phyloP scores from a whole-genome alignment of 2,113 vertebrate species.

The Nothobranchius furzeri region DNA sequence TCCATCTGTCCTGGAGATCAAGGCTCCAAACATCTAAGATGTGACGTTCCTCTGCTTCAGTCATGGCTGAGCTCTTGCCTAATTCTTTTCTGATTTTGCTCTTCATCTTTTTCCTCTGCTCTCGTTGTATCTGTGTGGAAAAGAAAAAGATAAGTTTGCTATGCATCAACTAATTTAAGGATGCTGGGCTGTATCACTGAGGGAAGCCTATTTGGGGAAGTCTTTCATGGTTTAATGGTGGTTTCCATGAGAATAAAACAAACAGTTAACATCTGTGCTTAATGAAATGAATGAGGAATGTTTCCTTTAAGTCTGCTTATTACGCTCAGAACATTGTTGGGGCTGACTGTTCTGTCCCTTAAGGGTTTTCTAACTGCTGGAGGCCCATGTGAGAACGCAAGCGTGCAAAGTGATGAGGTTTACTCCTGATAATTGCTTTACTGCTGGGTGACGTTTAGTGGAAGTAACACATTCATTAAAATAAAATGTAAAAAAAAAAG shows the following conservation, averaged over 20 bases:
- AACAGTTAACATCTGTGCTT: neutral
- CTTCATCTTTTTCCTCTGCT: slow-evolving; percentile 85
- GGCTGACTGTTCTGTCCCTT: neutral
- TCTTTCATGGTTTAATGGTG: neutral
- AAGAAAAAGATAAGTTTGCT: neutral
- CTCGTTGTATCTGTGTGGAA: slow-evolving; percentile 72
- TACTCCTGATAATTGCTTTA: neutral
- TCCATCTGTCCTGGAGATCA: slow-evolving; percentile 83
- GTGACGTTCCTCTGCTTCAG: slow-evolving; percentile 71
- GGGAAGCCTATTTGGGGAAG: neutral
- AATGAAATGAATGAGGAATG: neutral
- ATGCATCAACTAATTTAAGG: neutral
- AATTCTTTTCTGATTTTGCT: slow-evolving; percentile 78
- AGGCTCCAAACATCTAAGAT: slow-evolving; percentile 85
- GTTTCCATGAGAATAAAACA: neutral
- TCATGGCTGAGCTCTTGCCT: slow-evolving; percentile 80
- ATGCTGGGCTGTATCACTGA: neutral
- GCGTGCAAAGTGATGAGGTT: neutral
- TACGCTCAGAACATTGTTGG: neutral
- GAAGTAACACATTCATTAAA: no score
- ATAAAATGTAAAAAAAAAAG: neutral
- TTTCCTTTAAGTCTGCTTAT: neutral
- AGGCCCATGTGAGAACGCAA: neutral
- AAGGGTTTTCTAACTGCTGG: neutral
- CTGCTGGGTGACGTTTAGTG: neutral